Evolutionary conservation across 2,888 invertebrate genomes (phyloP), one percentile per base, ranked within the genome.

Genomic region (Synanthedon tipuliformis): DNA sequence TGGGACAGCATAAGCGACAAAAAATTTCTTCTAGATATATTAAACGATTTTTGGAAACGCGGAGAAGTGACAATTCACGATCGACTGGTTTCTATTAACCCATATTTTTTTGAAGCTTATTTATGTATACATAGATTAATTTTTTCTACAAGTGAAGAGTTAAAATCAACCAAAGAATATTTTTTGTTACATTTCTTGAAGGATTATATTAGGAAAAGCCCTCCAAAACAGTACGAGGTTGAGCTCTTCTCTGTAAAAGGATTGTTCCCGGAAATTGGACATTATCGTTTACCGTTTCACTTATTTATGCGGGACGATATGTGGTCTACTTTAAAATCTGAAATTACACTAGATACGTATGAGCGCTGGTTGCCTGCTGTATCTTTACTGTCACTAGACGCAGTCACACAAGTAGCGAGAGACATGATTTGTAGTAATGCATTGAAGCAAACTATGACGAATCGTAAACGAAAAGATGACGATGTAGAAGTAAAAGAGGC

Each of bases 401-500:
- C 75, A 13, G 81, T 87, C 67, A 60, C 74, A 55, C 88, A 88
- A 68, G 83, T 78, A 40, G 81, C 84, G n/a, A 78, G 70, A 61
- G 88, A 88, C 61, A 88, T 88, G 88, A 81, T 88, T 61, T 88
- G 88, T 58, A 88, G 88, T 63, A 88, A 86, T 55, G 88, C 88
- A 53, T 75, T 88, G 23, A 87, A 87, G 65, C 88, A 88, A 73
- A 88, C 87, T 1, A 88, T 88, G 88, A 88, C 87, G 13, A 66
- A 74, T n/a, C 69, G 81, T 59, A 83, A 80, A 61, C 73, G 65
- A 50, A 70, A 62, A 52, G 76, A 81, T 54, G 59, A 57, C 18
- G 73, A 78, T 48, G 52, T 62, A 51, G 71, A 75, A 50, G 56
- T 60, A 40, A 81, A 78, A 64, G 79, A 79, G 52, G 71, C 59